phyloP scores from a whole-genome alignment of 2,797 vertebrate genomes.

The Eulemur coronatus region DNA sequence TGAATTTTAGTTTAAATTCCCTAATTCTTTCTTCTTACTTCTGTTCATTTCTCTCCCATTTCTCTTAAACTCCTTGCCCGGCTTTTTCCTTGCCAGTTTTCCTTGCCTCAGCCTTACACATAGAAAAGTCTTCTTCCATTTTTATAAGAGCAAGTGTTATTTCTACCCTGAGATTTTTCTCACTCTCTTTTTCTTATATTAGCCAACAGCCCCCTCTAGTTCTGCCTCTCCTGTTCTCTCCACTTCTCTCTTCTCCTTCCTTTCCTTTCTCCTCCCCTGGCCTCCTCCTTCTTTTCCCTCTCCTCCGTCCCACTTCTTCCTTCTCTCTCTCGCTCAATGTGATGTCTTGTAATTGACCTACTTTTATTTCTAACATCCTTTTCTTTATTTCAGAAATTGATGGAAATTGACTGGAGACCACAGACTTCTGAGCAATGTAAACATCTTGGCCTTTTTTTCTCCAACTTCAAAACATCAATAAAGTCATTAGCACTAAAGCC shows the following conservation, averaged over 20 bases:
- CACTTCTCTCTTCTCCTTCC: neutral
- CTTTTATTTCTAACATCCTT: neutral
- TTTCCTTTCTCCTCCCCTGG: accelerated
- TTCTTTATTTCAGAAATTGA: constrained; percentile 22
- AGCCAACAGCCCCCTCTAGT: accelerated
- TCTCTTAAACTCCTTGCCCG: neutral
- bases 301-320: neutral
- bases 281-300: accelerated
- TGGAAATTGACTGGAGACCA: neutral
- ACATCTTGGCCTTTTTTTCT: neutral
- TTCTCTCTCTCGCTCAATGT: neutral
- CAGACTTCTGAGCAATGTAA: neutral
- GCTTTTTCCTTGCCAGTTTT: neutral
- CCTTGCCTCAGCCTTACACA: neutral
- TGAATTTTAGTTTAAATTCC: neutral
- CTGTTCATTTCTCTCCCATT: neutral
- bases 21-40: neutral
- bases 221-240: neutral
- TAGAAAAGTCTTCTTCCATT: neutral
- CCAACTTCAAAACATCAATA: constrained; percentile 35
- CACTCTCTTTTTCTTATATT: neutral
- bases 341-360: neutral
- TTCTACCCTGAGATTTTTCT: neutral
- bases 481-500: neutral
- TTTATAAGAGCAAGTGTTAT: neutral